Conservation (phyloP, 2,113 vertebrate species). For the Coregonus clupeaformis region DNA sequence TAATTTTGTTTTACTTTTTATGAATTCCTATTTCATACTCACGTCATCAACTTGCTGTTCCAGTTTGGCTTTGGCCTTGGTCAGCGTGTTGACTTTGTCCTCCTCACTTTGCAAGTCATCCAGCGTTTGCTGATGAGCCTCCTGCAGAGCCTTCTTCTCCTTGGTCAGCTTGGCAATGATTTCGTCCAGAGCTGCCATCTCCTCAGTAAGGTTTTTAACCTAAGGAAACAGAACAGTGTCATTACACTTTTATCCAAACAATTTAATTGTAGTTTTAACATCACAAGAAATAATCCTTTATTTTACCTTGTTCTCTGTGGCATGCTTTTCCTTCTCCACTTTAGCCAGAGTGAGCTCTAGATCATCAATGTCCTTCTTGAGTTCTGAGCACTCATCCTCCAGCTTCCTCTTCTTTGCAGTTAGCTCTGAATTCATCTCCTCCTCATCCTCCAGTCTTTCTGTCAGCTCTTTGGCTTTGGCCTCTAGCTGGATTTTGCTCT, state of each 20-base stretch:
- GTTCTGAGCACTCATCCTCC: constrained; percentile 82
- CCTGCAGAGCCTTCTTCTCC: constrained; percentile 81
- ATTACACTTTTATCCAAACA: background rate
- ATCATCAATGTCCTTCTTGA: constrained; percentile 85
- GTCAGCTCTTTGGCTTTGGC: constrained; percentile 85
- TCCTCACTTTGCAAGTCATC: constrained; percentile 82
- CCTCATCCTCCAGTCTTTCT: constrained; percentile 83
- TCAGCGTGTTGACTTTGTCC: constrained; percentile 79
- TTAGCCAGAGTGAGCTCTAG: constrained; percentile 82
- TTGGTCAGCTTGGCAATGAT: constrained; percentile 80
- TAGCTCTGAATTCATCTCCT: constrained; percentile 84
- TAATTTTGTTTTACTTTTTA: background rate
- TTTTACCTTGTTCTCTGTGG: constrained; percentile 87
- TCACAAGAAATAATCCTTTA: background rate
- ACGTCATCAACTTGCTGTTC: constrained; percentile 82
- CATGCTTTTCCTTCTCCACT: constrained; percentile 90
- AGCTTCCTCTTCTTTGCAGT: constrained; percentile 82
- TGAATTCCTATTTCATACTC: constrained; percentile 38
- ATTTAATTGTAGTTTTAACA: background rate
- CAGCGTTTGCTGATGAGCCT: constrained; percentile 79
- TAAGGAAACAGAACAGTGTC: constrained; percentile 31
- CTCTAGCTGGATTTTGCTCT: constrained; percentile 88
- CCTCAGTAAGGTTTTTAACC: constrained; percentile 84
- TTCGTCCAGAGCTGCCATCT: constrained; percentile 80
- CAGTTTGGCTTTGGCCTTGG: constrained; percentile 78